Percentiles rank a stretch among this genome's conserved stretches.
These are phyloP conservation scores for Diadophis punctatus DNA, from an alignment of 2,113 vertebrate genomes.

Conservation along the genomic window DNA sequence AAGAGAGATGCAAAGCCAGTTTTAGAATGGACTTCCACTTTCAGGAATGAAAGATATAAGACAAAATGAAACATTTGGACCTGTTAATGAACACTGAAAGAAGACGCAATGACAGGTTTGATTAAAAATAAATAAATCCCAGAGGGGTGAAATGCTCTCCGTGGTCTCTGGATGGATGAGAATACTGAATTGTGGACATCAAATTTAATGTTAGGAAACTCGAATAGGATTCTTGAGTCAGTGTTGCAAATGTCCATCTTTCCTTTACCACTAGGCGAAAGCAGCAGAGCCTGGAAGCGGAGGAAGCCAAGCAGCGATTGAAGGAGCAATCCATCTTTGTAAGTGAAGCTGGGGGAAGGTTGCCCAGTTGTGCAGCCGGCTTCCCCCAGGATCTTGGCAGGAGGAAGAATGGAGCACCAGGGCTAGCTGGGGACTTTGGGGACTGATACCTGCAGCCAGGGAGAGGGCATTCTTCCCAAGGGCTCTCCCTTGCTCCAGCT, in stretches of 20 bases:
- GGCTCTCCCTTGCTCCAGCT: not conserved
- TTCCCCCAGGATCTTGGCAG: not conserved
- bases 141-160: not conserved
- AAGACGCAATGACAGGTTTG: not conserved
- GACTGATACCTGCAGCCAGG: not conserved
- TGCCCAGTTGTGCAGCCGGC: constrained; percentile 5
- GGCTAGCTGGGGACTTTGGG: constrained; percentile 6
- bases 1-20: not conserved
- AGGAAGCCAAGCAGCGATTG: constrained; percentile 84
- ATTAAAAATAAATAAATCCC: not conserved
- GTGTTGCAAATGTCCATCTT: not conserved
- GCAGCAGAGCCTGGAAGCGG: constrained; percentile 84
- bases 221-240: not conserved
- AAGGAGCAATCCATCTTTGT: constrained; percentile 82
- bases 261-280: constrained; percentile 74
- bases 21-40: not conserved
- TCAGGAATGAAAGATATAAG: not conserved
- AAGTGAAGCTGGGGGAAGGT: constrained; percentile 57
- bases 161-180: not conserved
- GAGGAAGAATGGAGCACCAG: constrained; percentile 5
- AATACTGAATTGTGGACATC: not conserved
- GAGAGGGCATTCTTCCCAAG: not conserved
- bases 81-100: not conserved
- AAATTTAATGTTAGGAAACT: not conserved
- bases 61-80: not conserved